Conservation (phyloP, 2,888 invertebrate genomes). For the Phrixothrix hirtus region DNA sequence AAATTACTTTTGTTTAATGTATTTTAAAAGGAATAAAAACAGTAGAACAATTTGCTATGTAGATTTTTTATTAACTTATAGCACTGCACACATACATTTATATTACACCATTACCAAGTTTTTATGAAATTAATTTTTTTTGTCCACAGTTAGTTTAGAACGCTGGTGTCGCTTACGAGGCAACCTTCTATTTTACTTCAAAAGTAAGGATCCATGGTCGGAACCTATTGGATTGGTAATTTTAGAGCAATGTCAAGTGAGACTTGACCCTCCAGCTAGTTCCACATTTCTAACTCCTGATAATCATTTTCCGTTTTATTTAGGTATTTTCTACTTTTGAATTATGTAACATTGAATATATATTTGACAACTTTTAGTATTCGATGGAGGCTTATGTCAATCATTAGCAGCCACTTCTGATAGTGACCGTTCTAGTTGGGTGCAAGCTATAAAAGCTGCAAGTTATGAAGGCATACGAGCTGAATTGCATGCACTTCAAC, state of each 20-base stretch:
- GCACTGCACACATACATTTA: not conserved
- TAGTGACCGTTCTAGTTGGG: constrained; percentile 82
- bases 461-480: constrained; percentile 82
- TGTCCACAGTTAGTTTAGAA: constrained; percentile 70
- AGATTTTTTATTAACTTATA: not conserved
- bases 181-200: constrained; percentile 91
- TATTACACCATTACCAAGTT: not conserved
- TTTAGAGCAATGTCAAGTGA: constrained; percentile 83
- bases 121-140: constrained; percentile 27
- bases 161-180: constrained; percentile 91
- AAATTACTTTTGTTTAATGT: too few species aligned
- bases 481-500: constrained; percentile 68
- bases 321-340: constrained; percentile 69
- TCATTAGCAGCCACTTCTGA: constrained; percentile 80
- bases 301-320: constrained; percentile 78
- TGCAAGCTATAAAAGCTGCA: constrained; percentile 80
- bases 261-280: constrained; percentile 64
- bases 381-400: constrained; percentile 81
- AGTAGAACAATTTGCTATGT: not conserved
- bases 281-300: constrained; percentile 65
- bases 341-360: constrained; percentile 37
- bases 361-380: constrained; percentile 61
- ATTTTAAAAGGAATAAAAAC: too few species aligned
- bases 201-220: constrained; percentile 85
- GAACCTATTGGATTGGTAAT: constrained; percentile 87